phyloP scores from a whole-genome alignment of 2,797 vertebrate genomes.

The Galago senegalensis region DNA sequence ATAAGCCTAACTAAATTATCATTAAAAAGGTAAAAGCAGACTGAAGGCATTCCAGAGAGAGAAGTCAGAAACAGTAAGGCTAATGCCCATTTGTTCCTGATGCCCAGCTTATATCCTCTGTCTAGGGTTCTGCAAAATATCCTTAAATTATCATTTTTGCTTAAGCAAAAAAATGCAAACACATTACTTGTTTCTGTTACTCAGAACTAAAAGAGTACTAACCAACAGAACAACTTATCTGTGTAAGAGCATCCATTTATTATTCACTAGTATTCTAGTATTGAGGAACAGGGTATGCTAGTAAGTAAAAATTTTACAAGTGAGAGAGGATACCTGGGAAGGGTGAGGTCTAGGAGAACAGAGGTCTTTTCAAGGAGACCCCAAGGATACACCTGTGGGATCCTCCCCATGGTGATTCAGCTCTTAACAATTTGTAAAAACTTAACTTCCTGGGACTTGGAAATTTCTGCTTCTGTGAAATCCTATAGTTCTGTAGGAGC shows the following conservation, averaged over 20 bases:
- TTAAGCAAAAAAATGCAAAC: conserved; percentile 33
- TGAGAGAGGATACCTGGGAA: too few relatives aligned
- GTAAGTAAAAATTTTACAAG: background rate
- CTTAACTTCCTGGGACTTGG: too few relatives aligned
- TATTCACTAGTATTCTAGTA: background rate
- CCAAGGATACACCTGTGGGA: too few relatives aligned
- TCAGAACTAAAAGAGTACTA: conserved; percentile 9
- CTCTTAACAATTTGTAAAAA: too few relatives aligned
- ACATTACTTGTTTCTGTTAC: background rate
- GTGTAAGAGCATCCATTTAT: background rate
- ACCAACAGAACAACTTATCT: background rate
- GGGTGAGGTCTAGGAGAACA: too few relatives aligned
- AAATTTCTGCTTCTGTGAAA: too few relatives aligned
- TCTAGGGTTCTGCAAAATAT: background rate
- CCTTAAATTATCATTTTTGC: background rate
- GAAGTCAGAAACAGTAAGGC: background rate
- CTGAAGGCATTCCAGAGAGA: background rate
- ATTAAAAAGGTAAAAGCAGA: conserved; percentile 11
- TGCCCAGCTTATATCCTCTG: background rate
- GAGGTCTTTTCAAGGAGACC: too few relatives aligned
- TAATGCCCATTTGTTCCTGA: background rate
- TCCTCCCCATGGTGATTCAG: too few relatives aligned
- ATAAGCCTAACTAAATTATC: background rate
- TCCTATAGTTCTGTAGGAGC: too few relatives aligned
- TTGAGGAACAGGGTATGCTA: background rate